These are phyloP conservation scores for Eupristina koningsbergeri DNA, from an alignment of 1,140 invertebrate species.

Conservation along the genomic window DNA sequence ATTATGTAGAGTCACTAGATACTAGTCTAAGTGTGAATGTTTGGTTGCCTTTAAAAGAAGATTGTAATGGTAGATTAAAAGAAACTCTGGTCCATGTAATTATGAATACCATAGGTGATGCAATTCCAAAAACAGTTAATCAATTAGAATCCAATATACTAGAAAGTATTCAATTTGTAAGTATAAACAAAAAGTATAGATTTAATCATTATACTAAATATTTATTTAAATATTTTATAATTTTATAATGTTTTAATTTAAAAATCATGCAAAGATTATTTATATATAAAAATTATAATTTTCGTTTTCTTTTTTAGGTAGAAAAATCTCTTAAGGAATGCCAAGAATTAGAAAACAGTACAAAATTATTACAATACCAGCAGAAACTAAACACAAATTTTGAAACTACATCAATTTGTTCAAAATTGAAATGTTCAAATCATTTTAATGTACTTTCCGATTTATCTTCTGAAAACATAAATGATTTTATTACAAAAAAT, in stretches of 20 bases:
- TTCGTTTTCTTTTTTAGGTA: slow-evolving; percentile 56
- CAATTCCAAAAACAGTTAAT: slow-evolving; percentile 52
- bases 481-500: slow-evolving; percentile 56
- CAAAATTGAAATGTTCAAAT: slow-evolving; percentile 59
- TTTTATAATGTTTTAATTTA: no score
- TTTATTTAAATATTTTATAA: no score
- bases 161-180: slow-evolving; percentile 64
- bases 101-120: slow-evolving; percentile 62
- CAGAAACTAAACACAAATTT: slow-evolving; percentile 22
- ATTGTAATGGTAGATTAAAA: slow-evolving; percentile 64
- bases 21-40: slow-evolving; percentile 87
- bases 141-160: slow-evolving; percentile 53
- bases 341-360: slow-evolving; percentile 39
- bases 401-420: slow-evolving; percentile 47
- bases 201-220: neutral
- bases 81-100: slow-evolving; percentile 71
- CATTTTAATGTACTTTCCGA: slow-evolving; percentile 54
- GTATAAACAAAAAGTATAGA: slow-evolving; percentile 43
- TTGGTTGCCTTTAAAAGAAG: slow-evolving; percentile 85
- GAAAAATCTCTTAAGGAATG: slow-evolving; percentile 58
- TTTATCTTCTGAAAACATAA: slow-evolving; percentile 56
- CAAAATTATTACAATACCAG: slow-evolving; percentile 45
- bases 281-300: no score
- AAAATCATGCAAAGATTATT: no score
- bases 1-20: slow-evolving; percentile 91